These are phyloP conservation scores for Cordylochernes scorpioides DNA, from an alignment of 2,888 invertebrate species.

Conservation along the genomic window DNA sequence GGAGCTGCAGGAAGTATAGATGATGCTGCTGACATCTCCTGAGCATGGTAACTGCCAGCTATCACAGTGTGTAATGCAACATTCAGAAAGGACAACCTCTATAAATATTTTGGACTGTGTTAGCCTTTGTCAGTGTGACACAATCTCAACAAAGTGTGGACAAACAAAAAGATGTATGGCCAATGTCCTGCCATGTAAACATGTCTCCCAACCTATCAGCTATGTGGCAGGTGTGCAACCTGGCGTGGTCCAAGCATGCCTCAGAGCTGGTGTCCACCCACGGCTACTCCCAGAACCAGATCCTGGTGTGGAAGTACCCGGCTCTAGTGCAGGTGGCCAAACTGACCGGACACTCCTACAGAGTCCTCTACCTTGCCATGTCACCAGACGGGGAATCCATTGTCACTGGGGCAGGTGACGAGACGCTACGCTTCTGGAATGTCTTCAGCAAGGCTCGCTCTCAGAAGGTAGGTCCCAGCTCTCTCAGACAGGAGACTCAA, in stretches of 20 bases:
- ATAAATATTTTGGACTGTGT: too few species aligned
- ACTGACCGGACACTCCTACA: conserved; percentile 78
- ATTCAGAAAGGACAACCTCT: too few species aligned
- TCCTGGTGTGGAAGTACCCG: conserved; percentile 95
- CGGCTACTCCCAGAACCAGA: conserved; percentile 95
- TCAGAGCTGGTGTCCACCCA: conserved; percentile 92
- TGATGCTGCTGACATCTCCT: too few species aligned
- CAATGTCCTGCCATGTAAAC: too few species aligned
- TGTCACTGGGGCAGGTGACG: conserved; percentile 94
- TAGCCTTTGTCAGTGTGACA: too few species aligned
- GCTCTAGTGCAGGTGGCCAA: conserved; percentile 87
- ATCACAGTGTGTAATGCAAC: too few species aligned
- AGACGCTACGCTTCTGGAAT: conserved; percentile 93
- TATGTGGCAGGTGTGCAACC: conserved; percentile 92
- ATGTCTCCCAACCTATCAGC: too few species aligned
- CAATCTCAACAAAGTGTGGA: too few species aligned
- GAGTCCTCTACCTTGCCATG: conserved; percentile 80
- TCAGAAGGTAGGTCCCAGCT: conserved; percentile 39
- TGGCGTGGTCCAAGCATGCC: conserved; percentile 96
- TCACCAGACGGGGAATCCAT: conserved; percentile 96
- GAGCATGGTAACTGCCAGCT: too few species aligned
- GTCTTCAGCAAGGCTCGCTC: conserved; percentile 91
- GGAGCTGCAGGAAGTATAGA: too few species aligned
- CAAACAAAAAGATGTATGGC: too few species aligned
- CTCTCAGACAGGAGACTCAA: too few species aligned